Base-by-base conservation (phyloP, 2,797 vertebrate species). In the Nyctibius grandis region DNA sequence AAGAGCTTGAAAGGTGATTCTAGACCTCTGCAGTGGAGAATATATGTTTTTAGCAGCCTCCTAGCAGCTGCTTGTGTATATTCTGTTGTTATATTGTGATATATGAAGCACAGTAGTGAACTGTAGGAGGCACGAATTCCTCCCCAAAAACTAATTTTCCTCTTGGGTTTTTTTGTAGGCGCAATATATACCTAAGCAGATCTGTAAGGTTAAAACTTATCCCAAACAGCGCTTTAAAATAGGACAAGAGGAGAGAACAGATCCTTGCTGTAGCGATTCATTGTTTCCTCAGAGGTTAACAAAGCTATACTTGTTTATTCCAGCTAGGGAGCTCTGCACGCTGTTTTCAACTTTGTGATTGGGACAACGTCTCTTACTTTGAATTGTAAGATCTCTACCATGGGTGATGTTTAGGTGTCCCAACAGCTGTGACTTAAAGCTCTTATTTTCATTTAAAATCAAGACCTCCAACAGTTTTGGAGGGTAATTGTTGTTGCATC, bases 1-100 rank as follows among this genome's bases (percentile, higher is more conserved):
- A 99, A 93, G 99, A 99, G 93, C 97, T 98, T 33, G 98, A 99
- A 85, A 99, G 99, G 99, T 99, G 96, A 79, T 77, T 86, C 23
- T 34, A 26, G 53, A 57, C 38, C 38, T 76, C 56, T 57, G 48
- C 40, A 51, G 21, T 44, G 28, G n/a, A 82, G 19, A 74, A 44
- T 15, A 67, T 12, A 5, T 0, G 1, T 36, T 92, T 91, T 70
- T 48, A 93, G 60, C 25, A 60, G 31, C 42, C 51, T 91, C 53
- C 63, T 56, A 63, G 34, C 12, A 67, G 31, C 38, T 50, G 73
- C 15, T 51, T 56, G 2, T 72, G 12, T 57, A 15, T 72, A 16
- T 78, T 50, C 28, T 85, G 18, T 21, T 70, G 48, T 54, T 87
- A 31, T 5, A 15, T 45, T 23, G 13, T 44, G 63, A 15, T 15